Evolutionary conservation across 2,797 vertebrate species (phyloP).

Genomic region (Propithecus perrieri): DNA sequence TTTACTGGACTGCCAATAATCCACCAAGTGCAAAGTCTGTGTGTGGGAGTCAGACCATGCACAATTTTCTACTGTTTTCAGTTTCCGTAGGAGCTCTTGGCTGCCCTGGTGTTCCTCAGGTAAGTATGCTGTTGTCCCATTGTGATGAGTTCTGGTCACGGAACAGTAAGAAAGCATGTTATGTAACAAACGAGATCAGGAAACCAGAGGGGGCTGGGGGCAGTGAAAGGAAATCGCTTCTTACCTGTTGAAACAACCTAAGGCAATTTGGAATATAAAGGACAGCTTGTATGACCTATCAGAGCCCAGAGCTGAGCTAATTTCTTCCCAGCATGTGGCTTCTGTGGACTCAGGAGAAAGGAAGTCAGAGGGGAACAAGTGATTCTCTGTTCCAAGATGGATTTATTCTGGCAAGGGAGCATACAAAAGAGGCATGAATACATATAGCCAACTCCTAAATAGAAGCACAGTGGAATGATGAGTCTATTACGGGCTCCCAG

Average conservation of each 20-base stretch:
- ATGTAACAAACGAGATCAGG: not conserved
- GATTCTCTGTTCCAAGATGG: not conserved
- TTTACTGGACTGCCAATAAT: not conserved
- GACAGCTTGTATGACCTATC: not conserved
- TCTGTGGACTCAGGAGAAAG: not conserved
- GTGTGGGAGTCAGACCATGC: not conserved
- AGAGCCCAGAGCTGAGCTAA: not conserved
- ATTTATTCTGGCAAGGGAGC: conserved; percentile 39
- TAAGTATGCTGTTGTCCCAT: not conserved
- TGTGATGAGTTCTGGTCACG: not conserved
- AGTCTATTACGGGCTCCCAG: not conserved
- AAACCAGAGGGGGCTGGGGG: not conserved
- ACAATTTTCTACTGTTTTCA: not conserved
- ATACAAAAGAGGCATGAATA: not conserved
- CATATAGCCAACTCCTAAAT: not conserved
- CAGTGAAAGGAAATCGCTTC: not conserved
- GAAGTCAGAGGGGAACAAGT: not conserved
- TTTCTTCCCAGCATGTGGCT: not conserved
- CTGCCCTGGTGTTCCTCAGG: fast-evolving
- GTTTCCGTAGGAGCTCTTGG: not conserved
- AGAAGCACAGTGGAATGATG: not conserved
- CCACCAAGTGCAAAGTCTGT: not conserved
- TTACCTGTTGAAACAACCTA: conserved; percentile 15
- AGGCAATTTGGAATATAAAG: not conserved
- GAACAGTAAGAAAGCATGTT: not conserved